Evolutionary conservation across 2,888 invertebrate species (phyloP), one percentile per base, ranked within the genome.

Genomic region (Tachystola acroxantha): DNA sequence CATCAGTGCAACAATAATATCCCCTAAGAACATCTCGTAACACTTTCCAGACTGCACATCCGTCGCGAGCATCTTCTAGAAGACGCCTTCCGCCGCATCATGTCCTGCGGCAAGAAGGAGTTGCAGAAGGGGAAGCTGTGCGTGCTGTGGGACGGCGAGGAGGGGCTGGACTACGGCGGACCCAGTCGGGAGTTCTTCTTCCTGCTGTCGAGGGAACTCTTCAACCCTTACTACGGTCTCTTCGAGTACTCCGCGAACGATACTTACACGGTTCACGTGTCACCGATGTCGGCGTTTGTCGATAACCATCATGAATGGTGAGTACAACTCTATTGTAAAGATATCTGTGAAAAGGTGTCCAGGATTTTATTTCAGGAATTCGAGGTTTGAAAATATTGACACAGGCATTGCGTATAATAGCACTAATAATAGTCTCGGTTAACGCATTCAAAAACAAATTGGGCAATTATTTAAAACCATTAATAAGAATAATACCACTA

Each of bases 171-270:
- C 86, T 99, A 99, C 76, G 98, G 99, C 29, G 99, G 99, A 1
- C 98, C 98, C 1, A 97, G 97, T 7, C 89, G 98, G 16, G 99
- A 99, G 84, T 98, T 99, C 86, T 99, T 99, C 91, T 98, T 98
- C 80, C 91, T 99, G 16, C 88, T 99, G n/a, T 98, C 98, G 0
- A 89, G 98, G 36, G 97, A 99, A 72, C 90, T 99, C 7, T 99
- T 99, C 86, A 98, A 99, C 88, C 99, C 99, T 0, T 98, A 98
- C 78, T 98, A 99, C 62, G 98, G 98, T 0, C 90, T 98, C 41
- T 99, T 99, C 78, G 98, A 99, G 82, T 99, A 99, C 74, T 97
- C 98, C 0, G 98, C 98, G 31, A 97, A 97, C 68, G 98, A 99
- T 66, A 97, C 97, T 0, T 98, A 98, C 72, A 98, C 98, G 4